Evolutionary conservation across 2,797 vertebrate species (phyloP).

Genomic region (Channa striata): DNA sequence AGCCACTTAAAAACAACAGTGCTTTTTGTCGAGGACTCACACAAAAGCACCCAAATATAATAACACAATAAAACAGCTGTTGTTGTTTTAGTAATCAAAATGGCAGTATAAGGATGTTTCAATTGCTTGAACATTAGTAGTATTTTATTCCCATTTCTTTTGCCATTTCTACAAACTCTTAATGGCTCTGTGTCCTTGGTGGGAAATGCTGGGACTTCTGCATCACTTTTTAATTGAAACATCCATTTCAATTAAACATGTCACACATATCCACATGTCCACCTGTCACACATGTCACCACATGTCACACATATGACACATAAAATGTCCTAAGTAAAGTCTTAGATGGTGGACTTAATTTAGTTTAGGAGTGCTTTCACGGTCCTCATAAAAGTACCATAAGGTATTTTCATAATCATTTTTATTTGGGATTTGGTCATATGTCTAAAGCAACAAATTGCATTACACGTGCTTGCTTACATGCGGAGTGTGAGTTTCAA

Average conservation of each 20-base stretch:
- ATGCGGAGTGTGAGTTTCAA: conserved; percentile 12
- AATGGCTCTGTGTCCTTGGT: background rate
- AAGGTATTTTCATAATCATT: background rate
- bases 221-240: background rate
- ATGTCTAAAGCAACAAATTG: conserved; percentile 13
- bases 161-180: background rate
- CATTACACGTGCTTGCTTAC: background rate
- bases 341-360: background rate
- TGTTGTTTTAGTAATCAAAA: background rate
- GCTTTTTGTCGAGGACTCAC: conserved; percentile 31
- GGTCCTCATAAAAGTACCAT: background rate
- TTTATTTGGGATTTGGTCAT: conserved; percentile 3
- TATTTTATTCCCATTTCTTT: background rate
- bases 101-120: background rate
- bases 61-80: too few species aligned
- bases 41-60: background rate
- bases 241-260: background rate
- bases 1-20: conserved; percentile 31
- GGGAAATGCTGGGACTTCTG: background rate
- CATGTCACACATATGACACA: too few species aligned
- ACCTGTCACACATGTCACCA: too few species aligned
- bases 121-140: background rate
- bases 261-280: too few species aligned
- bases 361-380: background rate
- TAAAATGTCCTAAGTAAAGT: background rate